These are phyloP conservation scores for Macaria liturata DNA, from an alignment of 2,888 invertebrate genomes.

Conservation along the genomic window DNA sequence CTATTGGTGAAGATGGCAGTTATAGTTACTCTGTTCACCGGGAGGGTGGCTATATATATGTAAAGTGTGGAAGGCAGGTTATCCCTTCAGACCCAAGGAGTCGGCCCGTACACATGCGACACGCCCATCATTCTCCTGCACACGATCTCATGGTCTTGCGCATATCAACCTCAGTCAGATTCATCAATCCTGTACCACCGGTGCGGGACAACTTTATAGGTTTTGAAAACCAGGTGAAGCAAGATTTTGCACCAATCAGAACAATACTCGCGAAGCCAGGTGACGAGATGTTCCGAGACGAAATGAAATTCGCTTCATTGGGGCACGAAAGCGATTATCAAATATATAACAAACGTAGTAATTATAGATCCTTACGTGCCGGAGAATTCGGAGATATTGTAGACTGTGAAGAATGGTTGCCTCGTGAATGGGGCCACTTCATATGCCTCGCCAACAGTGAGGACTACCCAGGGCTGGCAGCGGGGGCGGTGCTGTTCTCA, in stretches of 20 bases:
- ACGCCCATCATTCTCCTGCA: not conserved
- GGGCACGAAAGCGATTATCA: not conserved
- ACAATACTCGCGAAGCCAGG: not conserved
- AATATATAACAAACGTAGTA: not conserved
- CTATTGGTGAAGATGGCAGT: too few relatives aligned
- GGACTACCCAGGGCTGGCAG: not conserved
- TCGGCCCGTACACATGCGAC: not conserved
- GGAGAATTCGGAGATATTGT: not conserved
- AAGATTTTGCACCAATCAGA: not conserved
- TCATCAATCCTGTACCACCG: not conserved
- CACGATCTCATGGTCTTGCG: not conserved
- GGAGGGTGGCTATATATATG: too few relatives aligned
- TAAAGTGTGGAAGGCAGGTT: not conserved
- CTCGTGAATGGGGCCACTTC: not conserved
- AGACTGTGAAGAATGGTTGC: not conserved
- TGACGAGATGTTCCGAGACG: not conserved
- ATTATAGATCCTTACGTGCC: too few relatives aligned
- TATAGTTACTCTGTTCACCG: too few relatives aligned
- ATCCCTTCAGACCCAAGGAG: not conserved
- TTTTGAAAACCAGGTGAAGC: too few relatives aligned
- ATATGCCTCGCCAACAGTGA: not conserved
- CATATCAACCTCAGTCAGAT: not conserved
- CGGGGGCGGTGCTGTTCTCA: not conserved
- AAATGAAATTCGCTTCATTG: not conserved
- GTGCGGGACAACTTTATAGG: not conserved